These are phyloP conservation scores for Tetrapedia diversipes DNA, from an alignment of 2,888 invertebrate genomes.

Conservation along the genomic window DNA sequence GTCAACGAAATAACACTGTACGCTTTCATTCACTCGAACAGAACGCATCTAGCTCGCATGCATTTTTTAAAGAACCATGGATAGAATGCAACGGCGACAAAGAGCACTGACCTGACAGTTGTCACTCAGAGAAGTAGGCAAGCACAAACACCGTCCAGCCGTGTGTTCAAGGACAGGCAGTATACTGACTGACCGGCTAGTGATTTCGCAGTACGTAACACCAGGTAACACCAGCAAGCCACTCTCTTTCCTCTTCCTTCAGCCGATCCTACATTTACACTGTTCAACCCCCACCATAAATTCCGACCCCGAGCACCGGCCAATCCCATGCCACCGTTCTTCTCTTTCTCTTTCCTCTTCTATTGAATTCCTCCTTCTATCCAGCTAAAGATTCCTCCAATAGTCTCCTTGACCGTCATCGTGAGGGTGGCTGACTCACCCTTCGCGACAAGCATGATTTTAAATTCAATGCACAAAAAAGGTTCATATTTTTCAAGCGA, in stretches of 20 bases:
- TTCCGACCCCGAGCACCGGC: constrained; percentile 35
- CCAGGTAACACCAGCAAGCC: constrained; percentile 65
- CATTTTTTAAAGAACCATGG: constrained; percentile 7
- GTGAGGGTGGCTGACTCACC: constrained; percentile 66
- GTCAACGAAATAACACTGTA: not conserved
- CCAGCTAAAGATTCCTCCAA: constrained; percentile 34
- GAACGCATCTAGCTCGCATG: not conserved
- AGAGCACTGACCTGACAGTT: constrained; percentile 76
- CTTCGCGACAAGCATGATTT: constrained; percentile 47
- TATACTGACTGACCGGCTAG: constrained; percentile 72
- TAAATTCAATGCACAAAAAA: constrained; percentile 50
- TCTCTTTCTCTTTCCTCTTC: constrained; percentile 8
- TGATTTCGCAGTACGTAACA: constrained; percentile 67
- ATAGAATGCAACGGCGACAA: constrained; percentile 20
- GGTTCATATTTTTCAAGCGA: constrained; percentile 15
- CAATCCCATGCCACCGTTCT: constrained; percentile 44
- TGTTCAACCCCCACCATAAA: constrained; percentile 38
- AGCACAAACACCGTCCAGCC: constrained; percentile 62
- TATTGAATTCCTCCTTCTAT: constrained; percentile 16
- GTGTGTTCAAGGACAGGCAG: constrained; percentile 70
- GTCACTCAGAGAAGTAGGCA: constrained; percentile 59
- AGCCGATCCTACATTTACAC: constrained; percentile 30
- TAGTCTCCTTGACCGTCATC: constrained; percentile 69
- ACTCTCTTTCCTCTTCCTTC: constrained; percentile 50
- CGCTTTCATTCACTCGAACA: constrained; percentile 12